Percentiles rank a stretch among this genome's conserved stretches.
These are phyloP conservation scores for Lottia scabra DNA, from an alignment of 2,888 invertebrate genomes.

Conservation along the genomic window DNA sequence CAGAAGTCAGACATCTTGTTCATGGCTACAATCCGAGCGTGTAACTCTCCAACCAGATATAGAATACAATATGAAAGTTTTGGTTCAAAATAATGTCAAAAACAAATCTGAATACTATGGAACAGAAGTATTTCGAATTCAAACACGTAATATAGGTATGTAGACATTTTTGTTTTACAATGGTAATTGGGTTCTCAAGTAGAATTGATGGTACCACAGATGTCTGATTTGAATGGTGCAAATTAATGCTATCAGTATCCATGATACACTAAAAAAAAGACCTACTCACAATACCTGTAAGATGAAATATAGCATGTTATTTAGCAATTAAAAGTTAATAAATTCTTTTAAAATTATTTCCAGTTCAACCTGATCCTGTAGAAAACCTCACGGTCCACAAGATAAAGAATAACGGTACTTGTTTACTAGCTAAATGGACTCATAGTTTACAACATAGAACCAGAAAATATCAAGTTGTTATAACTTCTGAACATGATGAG, in stretches of 20 bases:
- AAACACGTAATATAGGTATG: no score
- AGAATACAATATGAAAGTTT: conserved; percentile 45
- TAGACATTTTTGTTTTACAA: no score
- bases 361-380: conserved; percentile 30
- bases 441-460: conserved; percentile 11
- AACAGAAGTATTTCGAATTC: no score
- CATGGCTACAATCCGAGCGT: conserved; percentile 37
- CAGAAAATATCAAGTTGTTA: conserved; percentile 6
- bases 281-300: no score
- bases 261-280: no score
- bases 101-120: neutral
- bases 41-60: conserved; percentile 33
- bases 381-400: conserved; percentile 8
- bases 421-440: conserved; percentile 18
- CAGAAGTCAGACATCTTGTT: conserved; percentile 37
- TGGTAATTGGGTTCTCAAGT: no score
- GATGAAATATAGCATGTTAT: no score
- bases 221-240: no score
- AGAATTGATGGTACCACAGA: no score
- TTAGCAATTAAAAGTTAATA: no score
- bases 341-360: neutral
- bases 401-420: conserved; percentile 18
- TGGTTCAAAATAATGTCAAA: conserved; percentile 10
- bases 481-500: no score
- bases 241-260: no score